Percentiles rank a stretch among this genome's conserved stretches.
Evolutionary conservation across 2,113 vertebrate species (phyloP).

Genomic region (Alligator mississippiensis): DNA sequence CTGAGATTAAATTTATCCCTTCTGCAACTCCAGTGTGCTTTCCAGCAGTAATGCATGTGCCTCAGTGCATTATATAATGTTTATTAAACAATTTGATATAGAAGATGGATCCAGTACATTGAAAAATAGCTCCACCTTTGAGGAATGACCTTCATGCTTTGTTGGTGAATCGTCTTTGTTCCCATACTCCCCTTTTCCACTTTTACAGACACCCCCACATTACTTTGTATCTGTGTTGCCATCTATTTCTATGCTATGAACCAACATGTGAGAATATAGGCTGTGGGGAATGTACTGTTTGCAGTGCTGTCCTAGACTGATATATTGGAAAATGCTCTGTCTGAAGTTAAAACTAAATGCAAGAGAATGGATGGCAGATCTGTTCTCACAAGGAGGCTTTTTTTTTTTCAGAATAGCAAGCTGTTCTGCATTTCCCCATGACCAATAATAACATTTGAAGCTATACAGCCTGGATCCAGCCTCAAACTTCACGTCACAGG

Average conservation of each 20-base stretch:
- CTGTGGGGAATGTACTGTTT: neutral
- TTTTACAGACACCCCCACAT: neutral
- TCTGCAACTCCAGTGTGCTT: neutral
- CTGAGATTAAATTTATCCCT: slow-evolving; percentile 46
- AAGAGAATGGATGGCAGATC: neutral
- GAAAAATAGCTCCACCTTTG: neutral
- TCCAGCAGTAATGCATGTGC: neutral
- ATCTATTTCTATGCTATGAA: neutral
- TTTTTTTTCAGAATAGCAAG: neutral
- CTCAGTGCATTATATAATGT: neutral
- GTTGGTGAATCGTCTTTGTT: neutral
- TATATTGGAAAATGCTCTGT: neutral
- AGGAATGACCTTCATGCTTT: neutral
- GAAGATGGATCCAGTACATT: accelerated
- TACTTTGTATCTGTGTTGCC: neutral
- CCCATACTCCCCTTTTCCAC: neutral
- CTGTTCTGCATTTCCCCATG: neutral
- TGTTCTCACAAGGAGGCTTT: neutral
- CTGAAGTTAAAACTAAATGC: neutral
- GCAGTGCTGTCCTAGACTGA: neutral
- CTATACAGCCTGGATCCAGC: neutral
- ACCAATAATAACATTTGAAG: neutral
- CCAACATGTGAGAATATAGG: neutral
- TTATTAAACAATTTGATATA: accelerated
- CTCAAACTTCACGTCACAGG: neutral